Evolutionary conservation across 1,140 invertebrate genomes (phyloP), one percentile per base, ranked within the genome.

Genomic region (Pachypsylla venusta): DNA sequence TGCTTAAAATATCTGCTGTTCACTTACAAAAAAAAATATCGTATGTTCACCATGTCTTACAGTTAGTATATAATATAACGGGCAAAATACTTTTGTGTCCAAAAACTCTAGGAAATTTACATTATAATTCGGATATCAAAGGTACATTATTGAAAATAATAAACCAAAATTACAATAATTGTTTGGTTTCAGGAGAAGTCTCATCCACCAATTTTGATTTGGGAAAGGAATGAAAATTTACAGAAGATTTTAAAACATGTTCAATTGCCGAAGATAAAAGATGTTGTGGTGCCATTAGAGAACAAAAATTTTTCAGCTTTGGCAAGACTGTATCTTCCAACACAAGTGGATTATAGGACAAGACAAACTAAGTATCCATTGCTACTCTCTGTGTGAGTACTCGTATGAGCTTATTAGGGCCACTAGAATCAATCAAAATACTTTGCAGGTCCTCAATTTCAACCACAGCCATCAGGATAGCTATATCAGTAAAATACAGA

Each of bases 381-480:
- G 76, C 72, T 93, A n/a, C 79, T 93, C 42, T 80, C 86, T 66
- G 89, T 93, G 77, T 95, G 75, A 83, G 84, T 83, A 64, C 56
- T 58, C 62, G 58, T 64, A 26, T 35, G 42, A 48, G 16, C 16
- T 48, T 48, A n/a, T 4, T 5, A 48, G 42, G n/a, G n/a, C n/a
- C n/a, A n/a, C n/a, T n/a, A n/a, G n/a, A n/a, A n/a, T n/a, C n/a
- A n/a, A n/a, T n/a, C n/a, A n/a, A n/a, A n/a, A n/a, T n/a, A n/a
- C n/a, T n/a, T n/a, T n/a, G n/a, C n/a, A n/a, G n/a, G n/a, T n/a
- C n/a, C n/a, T n/a, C n/a, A n/a, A n/a, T n/a, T n/a, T n/a, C n/a
- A n/a, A n/a, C n/a, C n/a, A n/a, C n/a, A n/a, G n/a, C n/a, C n/a
- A n/a, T n/a, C n/a, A n/a, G n/a, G n/a, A n/a, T n/a, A n/a, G n/a